Conservation (phyloP, 2,888 invertebrate genomes). For the Tachina grossa region DNA sequence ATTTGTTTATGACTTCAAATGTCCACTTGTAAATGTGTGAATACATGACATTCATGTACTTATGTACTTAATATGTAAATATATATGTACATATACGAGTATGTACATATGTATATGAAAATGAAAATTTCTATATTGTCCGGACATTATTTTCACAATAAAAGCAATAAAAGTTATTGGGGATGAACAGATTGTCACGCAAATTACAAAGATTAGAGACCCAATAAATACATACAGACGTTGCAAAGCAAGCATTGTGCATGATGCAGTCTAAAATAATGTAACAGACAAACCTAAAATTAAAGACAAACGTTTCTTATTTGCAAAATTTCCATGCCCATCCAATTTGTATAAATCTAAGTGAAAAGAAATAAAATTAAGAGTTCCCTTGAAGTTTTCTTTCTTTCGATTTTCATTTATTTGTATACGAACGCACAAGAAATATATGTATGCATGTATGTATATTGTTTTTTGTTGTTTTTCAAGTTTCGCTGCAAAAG, state of each 20-base stretch:
- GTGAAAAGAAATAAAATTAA: constrained; percentile 45
- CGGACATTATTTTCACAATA: not conserved
- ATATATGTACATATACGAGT: not conserved
- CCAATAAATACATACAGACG: too few relatives aligned
- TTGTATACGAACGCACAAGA: too few relatives aligned
- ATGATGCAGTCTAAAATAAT: too few relatives aligned
- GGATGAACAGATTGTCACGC: not conserved
- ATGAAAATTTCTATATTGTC: not conserved
- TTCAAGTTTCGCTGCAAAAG: constrained; percentile 25
- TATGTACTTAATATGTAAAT: not conserved
- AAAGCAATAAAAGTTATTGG: not conserved
- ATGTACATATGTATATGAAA: not conserved
- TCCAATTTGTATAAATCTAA: too few relatives aligned
- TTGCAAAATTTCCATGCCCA: too few relatives aligned
- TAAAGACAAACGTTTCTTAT: too few relatives aligned
- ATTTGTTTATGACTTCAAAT: constrained; percentile 59
- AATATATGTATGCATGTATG: too few relatives aligned
- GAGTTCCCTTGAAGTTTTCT: constrained; percentile 47
- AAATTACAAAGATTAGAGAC: not conserved
- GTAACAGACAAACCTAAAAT: too few relatives aligned
- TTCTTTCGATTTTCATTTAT: constrained; percentile 3
- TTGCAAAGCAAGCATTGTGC: too few relatives aligned
- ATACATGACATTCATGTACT: not conserved
- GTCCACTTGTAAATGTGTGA: not conserved
- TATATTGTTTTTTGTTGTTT: constrained; percentile 2